Base-by-base conservation (phyloP, 1,140 invertebrate genomes). In the Pseudomyrmex dendroicus region DNA sequence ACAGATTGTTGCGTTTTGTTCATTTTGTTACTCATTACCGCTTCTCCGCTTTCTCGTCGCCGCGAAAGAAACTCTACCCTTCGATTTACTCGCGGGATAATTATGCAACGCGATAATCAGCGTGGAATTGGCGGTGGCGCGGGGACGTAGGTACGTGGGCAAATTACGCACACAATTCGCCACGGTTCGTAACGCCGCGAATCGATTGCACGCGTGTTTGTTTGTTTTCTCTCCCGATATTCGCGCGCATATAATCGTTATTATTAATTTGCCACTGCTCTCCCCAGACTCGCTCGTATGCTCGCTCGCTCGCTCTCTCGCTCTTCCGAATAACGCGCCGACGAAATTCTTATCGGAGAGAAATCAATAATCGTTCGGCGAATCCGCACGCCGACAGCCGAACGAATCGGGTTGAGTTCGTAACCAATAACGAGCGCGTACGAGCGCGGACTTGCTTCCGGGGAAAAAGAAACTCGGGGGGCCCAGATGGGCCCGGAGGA, bases 351-450 rank as follows among this genome's bases (percentile, higher is more conserved):
- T 57, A 73, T 83, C 78, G 61, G 48, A 25, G 52, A 70, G 52
- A 70, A 83, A 83, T 86, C 66, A 72, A 86, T 87, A 72, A 63
- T 61, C 54, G 63, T 25, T 25, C 25, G 25, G 74, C 74, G 67
- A 17, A 63, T 63, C 15, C 13, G 48, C 57, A 9, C 35, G 68
- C 22, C 52, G 64, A 82, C 86, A 76, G 70, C 48, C 5, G 74
- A 82, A 17, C 48, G 73, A 22, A 76, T 76, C 44, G 62, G 66
- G 66, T 17, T 74, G 54, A 83, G 48, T 59, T 35, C 44, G 54
- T 25, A 63, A 76, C 70, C 86, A 87, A 87, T 84, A 87, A 88
- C 66, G 70, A 57, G 17, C 64, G 54, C 54, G 10, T 52, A 54
- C 25, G 25, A 25, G 25, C 25, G 25, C 35, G 35, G 3, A 50